phyloP scores from a whole-genome alignment of 35 echinoderm and acorn worm genomes.

The Acanthaster planci region DNA sequence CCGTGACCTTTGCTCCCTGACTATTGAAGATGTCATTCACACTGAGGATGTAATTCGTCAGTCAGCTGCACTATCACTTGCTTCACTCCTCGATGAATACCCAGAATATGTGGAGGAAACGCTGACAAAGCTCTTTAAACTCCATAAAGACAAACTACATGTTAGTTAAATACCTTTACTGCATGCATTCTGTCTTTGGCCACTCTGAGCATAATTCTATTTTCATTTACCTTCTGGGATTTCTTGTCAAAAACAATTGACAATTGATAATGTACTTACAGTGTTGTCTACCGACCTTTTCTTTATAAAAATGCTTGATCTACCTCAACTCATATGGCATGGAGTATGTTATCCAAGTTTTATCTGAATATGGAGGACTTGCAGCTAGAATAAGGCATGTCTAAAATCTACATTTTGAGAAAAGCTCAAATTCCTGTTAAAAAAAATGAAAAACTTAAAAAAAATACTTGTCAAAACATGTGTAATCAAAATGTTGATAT shows the following conservation, averaged over 20 bases:
- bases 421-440: too few relatives aligned
- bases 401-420: too few relatives aligned
- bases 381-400: too few relatives aligned
- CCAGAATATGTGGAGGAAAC: conserved; percentile 58
- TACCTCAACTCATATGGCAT: too few relatives aligned
- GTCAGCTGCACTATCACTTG: conserved; percentile 66
- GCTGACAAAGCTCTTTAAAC: conserved; percentile 63
- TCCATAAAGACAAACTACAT: conserved; percentile 74
- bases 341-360: too few relatives aligned
- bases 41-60: conserved; percentile 74
- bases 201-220: not conserved
- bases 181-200: too few relatives aligned
- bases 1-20: conserved; percentile 58
- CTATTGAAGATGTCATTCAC: conserved; percentile 81
- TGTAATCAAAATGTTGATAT: too few relatives aligned
- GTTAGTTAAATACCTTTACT: conserved; percentile 44
- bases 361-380: too few relatives aligned
- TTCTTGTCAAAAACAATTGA: not conserved
- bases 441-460: too few relatives aligned
- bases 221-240: not conserved
- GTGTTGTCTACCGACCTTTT: too few relatives aligned
- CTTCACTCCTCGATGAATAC: conserved; percentile 61
- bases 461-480: too few relatives aligned
- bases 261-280: not conserved
- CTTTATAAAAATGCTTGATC: too few relatives aligned